Base-by-base conservation (phyloP, 1,140 invertebrate genomes). In the Notospermus geniculatus region DNA sequence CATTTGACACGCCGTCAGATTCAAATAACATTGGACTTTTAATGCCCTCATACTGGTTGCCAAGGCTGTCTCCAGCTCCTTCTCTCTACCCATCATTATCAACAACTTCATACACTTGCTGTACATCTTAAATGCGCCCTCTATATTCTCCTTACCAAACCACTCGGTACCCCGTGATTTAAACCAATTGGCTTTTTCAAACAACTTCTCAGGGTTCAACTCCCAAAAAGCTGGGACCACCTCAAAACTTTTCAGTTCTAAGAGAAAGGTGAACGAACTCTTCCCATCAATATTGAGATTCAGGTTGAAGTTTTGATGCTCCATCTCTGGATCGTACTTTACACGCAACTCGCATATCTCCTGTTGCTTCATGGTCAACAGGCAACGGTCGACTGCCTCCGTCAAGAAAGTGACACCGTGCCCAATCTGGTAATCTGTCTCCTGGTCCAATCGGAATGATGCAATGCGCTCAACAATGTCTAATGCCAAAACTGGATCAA, bases 1-100 rank as follows among this genome's bases (percentile, higher is more conserved):
- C 27, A 89, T 77, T 73, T 87, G 86, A 22, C 71, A 74, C 2
- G 70, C 70, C 11, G 72, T 72, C 46, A 77, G 56, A 55, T 77
- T 77, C 28, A 72, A 60, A 50, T 75, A 72, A 52, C 72, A 73
- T 25, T 70, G 63, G 29, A 59, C 60, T 41, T 59, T 63, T 11
- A 75, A 57, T 11, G 58, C 36, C 11, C 61, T 57, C 41, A 62
- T 66, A 17, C 65, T 54, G 22, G 53, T 41, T 28, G 25, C 30
- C 27, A 59, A 22, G 2, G 55, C 13, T 30, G 59, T 45, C 13
- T 66, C 43, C 19, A 69, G 54, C 28, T 59, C 43, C 19, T 36
- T 30, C 32, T 57, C 29, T 2, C 62, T 61, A 36, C 30, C 45
- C 50, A 66, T 67, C 22, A 53, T 67, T 22, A 71, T 68, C 32